phyloP scores from a whole-genome alignment of 2,113 vertebrate genomes.

The Petrocephalus microphthalmus region DNA sequence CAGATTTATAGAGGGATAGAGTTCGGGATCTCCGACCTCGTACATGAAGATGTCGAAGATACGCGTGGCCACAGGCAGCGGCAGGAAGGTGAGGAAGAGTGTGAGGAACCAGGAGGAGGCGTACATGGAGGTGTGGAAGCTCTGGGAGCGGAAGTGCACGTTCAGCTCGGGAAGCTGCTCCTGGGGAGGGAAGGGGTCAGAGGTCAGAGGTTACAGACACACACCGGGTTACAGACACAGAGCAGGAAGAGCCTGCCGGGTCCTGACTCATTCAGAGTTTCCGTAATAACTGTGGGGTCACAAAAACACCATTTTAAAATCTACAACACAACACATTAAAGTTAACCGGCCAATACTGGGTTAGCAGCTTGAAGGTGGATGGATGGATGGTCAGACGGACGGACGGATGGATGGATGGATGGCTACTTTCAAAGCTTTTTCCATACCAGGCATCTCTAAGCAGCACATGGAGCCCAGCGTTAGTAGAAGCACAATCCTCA shows the following conservation, averaged over 20 bases:
- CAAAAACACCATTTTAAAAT: neutral
- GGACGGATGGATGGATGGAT: no score
- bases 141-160: conserved; percentile 91
- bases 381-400: no score
- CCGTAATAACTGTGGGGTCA: neutral
- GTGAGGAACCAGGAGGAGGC: conserved; percentile 96
- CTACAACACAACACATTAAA: neutral
- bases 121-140: conserved; percentile 96
- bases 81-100: conserved; percentile 91
- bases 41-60: conserved; percentile 98
- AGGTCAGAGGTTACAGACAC: neutral
- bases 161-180: conserved; percentile 91
- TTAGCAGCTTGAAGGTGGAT: neutral
- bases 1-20: neutral
- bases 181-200: conserved; percentile 45
- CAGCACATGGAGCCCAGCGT: neutral
- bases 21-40: conserved; percentile 66
- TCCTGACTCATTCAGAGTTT: neutral
- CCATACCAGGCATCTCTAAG: neutral
- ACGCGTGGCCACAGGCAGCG: conserved; percentile 83
- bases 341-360: no score
- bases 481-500: neutral
- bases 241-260: neutral
- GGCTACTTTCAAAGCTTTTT: no score
- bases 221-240: neutral